Evolutionary conservation across 2,113 vertebrate species (phyloP), one percentile per base, ranked within the genome.

Genomic region (Ophiodon elongatus): DNA sequence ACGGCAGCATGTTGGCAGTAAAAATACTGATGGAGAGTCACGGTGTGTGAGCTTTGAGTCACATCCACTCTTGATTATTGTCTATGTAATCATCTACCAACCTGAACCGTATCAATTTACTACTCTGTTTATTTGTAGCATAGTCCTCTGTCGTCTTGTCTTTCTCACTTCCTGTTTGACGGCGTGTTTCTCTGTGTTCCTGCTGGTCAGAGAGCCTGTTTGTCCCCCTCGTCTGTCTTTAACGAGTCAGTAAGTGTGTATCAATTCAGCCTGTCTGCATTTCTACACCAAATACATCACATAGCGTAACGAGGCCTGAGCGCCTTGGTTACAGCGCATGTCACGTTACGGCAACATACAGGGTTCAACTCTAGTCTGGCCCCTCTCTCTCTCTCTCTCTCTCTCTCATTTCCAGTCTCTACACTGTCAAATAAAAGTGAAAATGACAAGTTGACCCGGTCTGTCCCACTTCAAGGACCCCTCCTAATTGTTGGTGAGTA

Each of bases 11-110:
- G 67, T 9, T 7, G 27, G 56, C 37, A 45, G 69, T 41, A 0
- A 57, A 47, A 69, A 25, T 5, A 57, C 45, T 5, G 19, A 54
- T 4, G 41, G 14, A 64, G 64, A 15, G 66, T 70, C 45, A 41
- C 25, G n/a, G 37, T 80, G 83, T 83, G 29, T 7, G 21, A 81
- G 45, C 63, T 8, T 11, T 80, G 83, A 92, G 63, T 91, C 93
- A 89, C 80, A 72, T 64, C 74, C 47, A 68, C n/a, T 86, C 83
- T 57, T 14, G 10, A 80, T 57, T 66, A 4, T 0, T 2, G 19
- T 66, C 56, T 45, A 1, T 56, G 17, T n/a, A 47, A 54, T 33
- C n/a, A 7, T 66, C 15, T 29, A 52, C 35, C 25, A 59, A 31
- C 70, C 35, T 54, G 11, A 73, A 47, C n/a, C 9, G 75, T 43